Conservation (phyloP, 1,140 invertebrate species). For the Branchinecta lynchi region DNA sequence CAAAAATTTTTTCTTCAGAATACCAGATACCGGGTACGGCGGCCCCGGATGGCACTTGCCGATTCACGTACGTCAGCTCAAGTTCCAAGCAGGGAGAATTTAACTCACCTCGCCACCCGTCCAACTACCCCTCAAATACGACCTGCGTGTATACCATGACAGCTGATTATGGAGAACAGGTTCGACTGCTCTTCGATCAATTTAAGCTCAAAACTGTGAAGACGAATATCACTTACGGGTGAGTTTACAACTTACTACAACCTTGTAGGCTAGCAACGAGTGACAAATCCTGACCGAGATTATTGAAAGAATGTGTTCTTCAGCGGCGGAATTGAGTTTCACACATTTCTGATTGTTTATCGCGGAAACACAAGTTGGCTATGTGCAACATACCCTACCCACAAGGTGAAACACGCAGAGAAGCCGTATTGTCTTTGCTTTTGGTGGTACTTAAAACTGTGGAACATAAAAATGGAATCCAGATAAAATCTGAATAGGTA, state of each 20-base stretch:
- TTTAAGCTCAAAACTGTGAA: constrained; percentile 62
- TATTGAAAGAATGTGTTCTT: too few species aligned
- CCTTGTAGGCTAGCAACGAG: background rate
- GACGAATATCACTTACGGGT: constrained; percentile 40
- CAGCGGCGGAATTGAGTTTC: too few species aligned
- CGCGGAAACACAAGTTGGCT: too few species aligned
- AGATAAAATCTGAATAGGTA: too few species aligned
- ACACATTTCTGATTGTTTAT: too few species aligned
- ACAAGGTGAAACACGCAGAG: too few species aligned
- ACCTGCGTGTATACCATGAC: constrained; percentile 70
- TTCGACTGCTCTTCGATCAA: constrained; percentile 78
- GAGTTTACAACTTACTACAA: constrained; percentile 23
- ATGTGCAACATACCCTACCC: too few species aligned
- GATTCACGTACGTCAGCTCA: constrained; percentile 74
- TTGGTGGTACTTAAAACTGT: too few species aligned
- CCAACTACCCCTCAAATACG: constrained; percentile 81
- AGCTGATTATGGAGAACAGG: constrained; percentile 70
- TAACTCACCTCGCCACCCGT: constrained; percentile 87
- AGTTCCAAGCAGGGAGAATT: constrained; percentile 73
- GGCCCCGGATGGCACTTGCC: constrained; percentile 69
- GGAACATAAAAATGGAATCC: too few species aligned
- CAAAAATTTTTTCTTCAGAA: constrained; percentile 36
- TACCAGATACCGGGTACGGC: constrained; percentile 88
- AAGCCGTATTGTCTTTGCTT: too few species aligned
- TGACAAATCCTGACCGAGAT: too few species aligned